These are phyloP conservation scores for Temnopleurus reevesii DNA, from an alignment of 53 echinoderm and acorn worm genomes.

Conservation along the genomic window DNA sequence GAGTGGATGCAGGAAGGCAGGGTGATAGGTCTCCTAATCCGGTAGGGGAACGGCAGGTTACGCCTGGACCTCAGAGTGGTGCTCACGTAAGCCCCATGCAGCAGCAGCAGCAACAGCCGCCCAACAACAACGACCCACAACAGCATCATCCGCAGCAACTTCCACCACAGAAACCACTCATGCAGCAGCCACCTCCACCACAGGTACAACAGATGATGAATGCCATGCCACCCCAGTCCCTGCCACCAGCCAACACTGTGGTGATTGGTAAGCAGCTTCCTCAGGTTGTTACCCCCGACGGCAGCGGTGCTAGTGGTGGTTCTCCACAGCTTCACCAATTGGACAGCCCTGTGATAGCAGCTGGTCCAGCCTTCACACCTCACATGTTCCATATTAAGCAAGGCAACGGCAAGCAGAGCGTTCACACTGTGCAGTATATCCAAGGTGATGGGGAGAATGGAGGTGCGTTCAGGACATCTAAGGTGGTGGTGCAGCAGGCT, in stretches of 20 bases:
- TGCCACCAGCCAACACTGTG: constrained; percentile 3
- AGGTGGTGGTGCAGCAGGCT: constrained; percentile 34
- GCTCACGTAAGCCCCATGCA: background rate
- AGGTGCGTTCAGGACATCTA: constrained; percentile 35
- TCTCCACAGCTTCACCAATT: constrained; percentile 29
- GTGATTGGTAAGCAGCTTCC: constrained; percentile 32
- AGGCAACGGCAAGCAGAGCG: constrained; percentile 30
- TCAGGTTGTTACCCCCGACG: constrained; percentile 44
- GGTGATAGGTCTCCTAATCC: constrained; percentile 38
- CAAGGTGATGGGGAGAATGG: constrained; percentile 42
- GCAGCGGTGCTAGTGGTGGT: background rate
- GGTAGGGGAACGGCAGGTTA: constrained; percentile 11
- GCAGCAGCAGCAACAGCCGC: background rate
- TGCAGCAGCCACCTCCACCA: constrained; percentile 25
- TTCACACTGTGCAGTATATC: constrained; percentile 57
- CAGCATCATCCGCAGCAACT: constrained; percentile 2
- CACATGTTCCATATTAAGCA: constrained; percentile 51
- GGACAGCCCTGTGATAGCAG: constrained; percentile 28
- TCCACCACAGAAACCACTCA: background rate
- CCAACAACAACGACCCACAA: background rate
- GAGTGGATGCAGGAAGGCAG: constrained; percentile 47
- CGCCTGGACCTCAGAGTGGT: background rate
- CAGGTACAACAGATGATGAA: constrained; percentile 5
- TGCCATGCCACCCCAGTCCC: background rate
- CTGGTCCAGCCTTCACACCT: background rate